Base-by-base conservation (phyloP, 2,797 vertebrate species). In the Aulostomus chinensis region DNA sequence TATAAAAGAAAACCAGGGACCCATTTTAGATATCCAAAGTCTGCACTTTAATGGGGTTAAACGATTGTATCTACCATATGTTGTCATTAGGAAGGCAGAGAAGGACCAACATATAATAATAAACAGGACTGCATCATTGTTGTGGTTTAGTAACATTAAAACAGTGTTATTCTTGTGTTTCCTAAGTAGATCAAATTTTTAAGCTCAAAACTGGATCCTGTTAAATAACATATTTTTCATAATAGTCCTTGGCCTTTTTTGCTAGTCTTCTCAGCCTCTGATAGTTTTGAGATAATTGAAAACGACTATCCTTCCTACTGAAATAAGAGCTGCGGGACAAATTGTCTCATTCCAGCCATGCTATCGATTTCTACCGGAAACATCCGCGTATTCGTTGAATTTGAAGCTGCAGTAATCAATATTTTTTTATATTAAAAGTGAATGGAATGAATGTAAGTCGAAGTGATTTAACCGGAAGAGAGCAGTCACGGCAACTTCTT, bases 1-100 rank as follows among this genome's bases (percentile, higher is more conserved):
- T 24, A 20, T 53, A 53, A 56, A 45, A 56, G 45, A 72, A 42
- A 73, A 82, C 78, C 71, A 81, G 78, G 82, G 70, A 80, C 59
- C 41, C 50, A 51, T 37, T 77, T 81, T 58, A 65, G 55, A 69
- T 51, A 38, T 64, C 54, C 57, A 62, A 52, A 62, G 49, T 60
- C 46, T 58, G 48, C 45, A 69, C 59, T 72, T 80, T 66, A 56
- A 55, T 66, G 33, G 26, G 43, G 10, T 73, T 36, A 70, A 42
- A 56, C 1, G 16, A 26, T 29, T 37, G 5, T 37, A 31, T 42
- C 18, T 36, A 41, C 12, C 20, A 24, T 4, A 42, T 48, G 37
- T 63, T 69, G 34, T 59, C 55, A 42, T 36, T 37, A 38, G 50
- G n/a, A n/a, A n/a, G n/a, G n/a, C n/a, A n/a, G n/a, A n/a, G n/a